phyloP scores from a whole-genome alignment of 1,140 invertebrate species.

The Ips typographus region DNA sequence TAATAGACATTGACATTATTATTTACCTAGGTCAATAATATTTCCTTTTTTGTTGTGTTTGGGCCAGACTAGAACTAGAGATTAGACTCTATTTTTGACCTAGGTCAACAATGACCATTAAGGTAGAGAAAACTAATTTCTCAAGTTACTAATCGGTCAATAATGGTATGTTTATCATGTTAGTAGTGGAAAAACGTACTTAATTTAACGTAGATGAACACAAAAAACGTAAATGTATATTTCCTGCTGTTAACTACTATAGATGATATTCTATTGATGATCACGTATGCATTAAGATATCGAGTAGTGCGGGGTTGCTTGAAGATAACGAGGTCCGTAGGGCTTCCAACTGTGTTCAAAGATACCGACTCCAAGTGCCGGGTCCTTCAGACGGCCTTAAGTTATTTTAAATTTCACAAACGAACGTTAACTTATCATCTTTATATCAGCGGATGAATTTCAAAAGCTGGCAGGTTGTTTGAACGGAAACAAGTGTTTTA shows the following conservation, averaged over 20 bases:
- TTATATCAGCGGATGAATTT: not conserved
- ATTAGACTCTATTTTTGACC: too few species aligned
- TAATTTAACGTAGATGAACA: not conserved
- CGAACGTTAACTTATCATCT: not conserved
- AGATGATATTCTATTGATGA: not conserved
- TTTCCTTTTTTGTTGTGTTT: too few species aligned
- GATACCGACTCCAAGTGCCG: not conserved
- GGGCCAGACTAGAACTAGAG: too few species aligned
- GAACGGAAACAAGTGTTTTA: too few species aligned
- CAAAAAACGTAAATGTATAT: not conserved
- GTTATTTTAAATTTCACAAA: not conserved
- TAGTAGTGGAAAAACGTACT: not conserved
- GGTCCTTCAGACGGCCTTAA: not conserved
- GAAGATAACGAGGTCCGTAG: not conserved
- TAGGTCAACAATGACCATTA: too few species aligned
- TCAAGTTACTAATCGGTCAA: too few species aligned
- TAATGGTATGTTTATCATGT: too few species aligned
- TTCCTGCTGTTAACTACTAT: not conserved
- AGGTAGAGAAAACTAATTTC: too few species aligned
- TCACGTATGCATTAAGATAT: constrained; percentile 1
- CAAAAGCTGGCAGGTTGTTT: too few species aligned
- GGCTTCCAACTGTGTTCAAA: not conserved
- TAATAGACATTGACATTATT: too few species aligned
- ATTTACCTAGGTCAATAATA: too few species aligned
- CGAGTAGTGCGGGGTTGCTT: not conserved